These are phyloP conservation scores for Cephonodes hylas DNA, from an alignment of 2,888 invertebrate genomes.

Conservation along the genomic window DNA sequence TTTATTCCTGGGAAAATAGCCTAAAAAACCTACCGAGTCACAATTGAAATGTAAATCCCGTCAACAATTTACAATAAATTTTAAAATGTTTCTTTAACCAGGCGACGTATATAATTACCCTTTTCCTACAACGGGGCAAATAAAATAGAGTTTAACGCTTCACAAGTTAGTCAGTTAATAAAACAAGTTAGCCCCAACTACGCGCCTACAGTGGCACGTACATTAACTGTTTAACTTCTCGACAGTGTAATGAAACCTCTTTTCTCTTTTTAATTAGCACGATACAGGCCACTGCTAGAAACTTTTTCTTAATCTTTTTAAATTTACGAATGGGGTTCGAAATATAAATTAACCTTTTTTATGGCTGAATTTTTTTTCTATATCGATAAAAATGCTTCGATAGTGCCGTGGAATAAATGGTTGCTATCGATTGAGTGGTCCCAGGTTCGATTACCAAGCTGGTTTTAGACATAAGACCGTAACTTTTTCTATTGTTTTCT, in stretches of 20 bases:
- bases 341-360: background rate
- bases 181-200: background rate
- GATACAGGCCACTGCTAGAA: background rate
- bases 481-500: too few species aligned
- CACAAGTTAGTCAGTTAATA: constrained; percentile 17
- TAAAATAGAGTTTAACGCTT: constrained; percentile 12
- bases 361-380: background rate
- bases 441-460: too few species aligned
- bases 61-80: background rate
- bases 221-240: background rate
- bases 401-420: too few species aligned
- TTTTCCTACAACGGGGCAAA: background rate
- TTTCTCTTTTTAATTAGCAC: background rate
- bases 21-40: too few species aligned
- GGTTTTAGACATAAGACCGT: too few species aligned
- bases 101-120: background rate
- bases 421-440: too few species aligned
- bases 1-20: too few species aligned
- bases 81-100: background rate
- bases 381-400: too few species aligned
- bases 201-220: background rate
- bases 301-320: background rate
- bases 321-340: background rate
- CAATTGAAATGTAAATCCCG: too few species aligned
- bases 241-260: background rate